A percentile compares a stretch with the other conserved stretches of the same genome.
Conservation (phyloP, 2,113 vertebrate genomes). For the Tenrec ecaudatus region DNA sequence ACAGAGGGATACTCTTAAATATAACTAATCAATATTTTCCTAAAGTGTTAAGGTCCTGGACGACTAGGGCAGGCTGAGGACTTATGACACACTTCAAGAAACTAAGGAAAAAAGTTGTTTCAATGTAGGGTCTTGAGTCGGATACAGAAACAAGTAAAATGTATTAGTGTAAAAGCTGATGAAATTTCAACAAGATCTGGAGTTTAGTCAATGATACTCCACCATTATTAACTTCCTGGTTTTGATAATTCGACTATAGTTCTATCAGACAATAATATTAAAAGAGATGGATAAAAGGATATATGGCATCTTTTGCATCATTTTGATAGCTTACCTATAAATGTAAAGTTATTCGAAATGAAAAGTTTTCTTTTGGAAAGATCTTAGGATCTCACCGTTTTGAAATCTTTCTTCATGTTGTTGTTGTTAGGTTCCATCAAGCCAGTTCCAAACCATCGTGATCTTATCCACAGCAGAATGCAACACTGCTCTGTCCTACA, state of each 20-base stretch:
- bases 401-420: no score
- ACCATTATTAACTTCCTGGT: neutral
- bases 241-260: no score
- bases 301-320: no score
- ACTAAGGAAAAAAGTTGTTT: neutral
- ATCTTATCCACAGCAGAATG: neutral
- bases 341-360: no score
- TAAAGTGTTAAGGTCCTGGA: neutral
- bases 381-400: no score
- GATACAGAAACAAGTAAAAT: neutral
- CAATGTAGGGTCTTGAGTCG: neutral
- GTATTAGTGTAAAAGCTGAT: neutral
- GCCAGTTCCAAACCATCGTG: neutral
- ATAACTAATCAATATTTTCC: neutral
- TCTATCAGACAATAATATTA: no score
- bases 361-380: no score
- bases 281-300: no score
- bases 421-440: neutral
- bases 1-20: neutral
- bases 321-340: no score
- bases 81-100: neutral
- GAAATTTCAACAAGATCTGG: neutral
- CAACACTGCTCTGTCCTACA: no score
- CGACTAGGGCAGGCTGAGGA: neutral
- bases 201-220: neutral